A percentile compares a stretch with the other conserved stretches of the same genome.
Conservation (phyloP, 2,797 vertebrate genomes). For the Enteromius mattozi region DNA sequence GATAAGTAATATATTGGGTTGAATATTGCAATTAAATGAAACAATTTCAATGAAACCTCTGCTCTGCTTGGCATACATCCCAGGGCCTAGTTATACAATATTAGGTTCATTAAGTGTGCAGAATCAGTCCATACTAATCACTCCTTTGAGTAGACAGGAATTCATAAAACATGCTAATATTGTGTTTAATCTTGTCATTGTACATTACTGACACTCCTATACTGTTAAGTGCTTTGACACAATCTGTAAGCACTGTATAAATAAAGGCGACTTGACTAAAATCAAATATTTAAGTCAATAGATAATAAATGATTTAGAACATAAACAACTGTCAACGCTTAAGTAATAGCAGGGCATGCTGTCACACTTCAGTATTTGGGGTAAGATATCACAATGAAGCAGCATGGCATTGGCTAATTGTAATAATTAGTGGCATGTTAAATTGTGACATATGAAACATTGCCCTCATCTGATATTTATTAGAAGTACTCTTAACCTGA, state of each 20-base stretch:
- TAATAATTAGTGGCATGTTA: neutral
- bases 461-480: neutral
- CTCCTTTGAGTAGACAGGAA: neutral
- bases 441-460: neutral
- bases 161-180: neutral
- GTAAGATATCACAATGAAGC: neutral
- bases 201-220: too few relatives aligned
- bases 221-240: too few relatives aligned
- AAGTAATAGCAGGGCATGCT: neutral
- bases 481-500: neutral
- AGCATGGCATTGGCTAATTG: neutral
- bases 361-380: neutral
- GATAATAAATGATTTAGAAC: neutral
- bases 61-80: neutral
- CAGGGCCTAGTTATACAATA: neutral
- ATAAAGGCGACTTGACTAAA: neutral
- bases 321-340: neutral
- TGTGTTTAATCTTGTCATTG: too few relatives aligned
- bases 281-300: neutral
- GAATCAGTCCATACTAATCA: neutral
- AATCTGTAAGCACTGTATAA: too few relatives aligned
- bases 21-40: constrained; percentile 1
- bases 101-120: neutral
- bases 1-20: neutral
- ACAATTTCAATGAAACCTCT: neutral